These are phyloP conservation scores for Epizoanthus ramosus DNA, from an alignment of 92 coral and sea anemone species.

Conservation along the genomic window DNA sequence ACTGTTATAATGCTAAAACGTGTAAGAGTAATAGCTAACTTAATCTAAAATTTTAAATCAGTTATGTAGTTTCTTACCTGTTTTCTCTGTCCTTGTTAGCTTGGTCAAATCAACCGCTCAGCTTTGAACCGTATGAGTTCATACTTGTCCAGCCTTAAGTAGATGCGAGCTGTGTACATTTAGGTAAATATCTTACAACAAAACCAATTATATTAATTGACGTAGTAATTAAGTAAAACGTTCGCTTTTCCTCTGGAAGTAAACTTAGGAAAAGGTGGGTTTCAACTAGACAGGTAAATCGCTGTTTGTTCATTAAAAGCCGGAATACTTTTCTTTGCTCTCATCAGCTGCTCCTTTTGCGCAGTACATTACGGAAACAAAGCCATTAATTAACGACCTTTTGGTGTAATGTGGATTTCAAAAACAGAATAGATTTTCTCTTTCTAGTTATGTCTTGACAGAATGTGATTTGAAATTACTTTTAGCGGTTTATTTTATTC, in stretches of 20 bases:
- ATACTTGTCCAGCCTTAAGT: neutral
- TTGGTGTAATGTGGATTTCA: neutral
- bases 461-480: no score
- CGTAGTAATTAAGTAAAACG: constrained; percentile 13
- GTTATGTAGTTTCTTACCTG: no score
- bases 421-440: no score
- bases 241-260: constrained; percentile 27
- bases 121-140: neutral
- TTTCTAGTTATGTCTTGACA: no score
- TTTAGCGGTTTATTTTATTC: no score
- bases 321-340: constrained; percentile 19
- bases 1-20: no score
- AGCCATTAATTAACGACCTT: constrained; percentile 31
- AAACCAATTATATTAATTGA: constrained; percentile 32
- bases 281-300: neutral
- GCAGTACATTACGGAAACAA: constrained; percentile 20
- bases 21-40: no score
- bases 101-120: no score
- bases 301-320: constrained; percentile 13
- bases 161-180: constrained; percentile 11
- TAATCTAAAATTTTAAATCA: no score
- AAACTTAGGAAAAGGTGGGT: neutral
- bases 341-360: neutral
- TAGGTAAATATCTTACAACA: neutral
- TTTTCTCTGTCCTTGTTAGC: no score